Base-by-base conservation (phyloP, 2,888 invertebrate species). In the Erynnis tages region DNA sequence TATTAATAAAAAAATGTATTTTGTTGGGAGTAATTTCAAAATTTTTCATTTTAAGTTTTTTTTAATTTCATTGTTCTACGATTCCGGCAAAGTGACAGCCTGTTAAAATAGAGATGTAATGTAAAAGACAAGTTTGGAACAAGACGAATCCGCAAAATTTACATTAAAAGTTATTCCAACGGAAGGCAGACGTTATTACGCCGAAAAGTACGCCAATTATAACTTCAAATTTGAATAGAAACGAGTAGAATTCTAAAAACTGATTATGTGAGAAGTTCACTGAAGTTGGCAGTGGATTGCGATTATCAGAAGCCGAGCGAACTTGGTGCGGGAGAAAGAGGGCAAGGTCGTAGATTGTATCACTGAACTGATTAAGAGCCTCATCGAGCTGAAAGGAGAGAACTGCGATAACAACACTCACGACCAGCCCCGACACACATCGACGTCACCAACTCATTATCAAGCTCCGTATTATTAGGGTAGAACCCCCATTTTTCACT, bases 401-500 rank as follows among this genome's bases (percentile, higher is more conserved):
- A 11, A 23, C 4, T 4, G 3, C 45, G 45, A 47, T 47, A 47
- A 37, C 25, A 47, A 11, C 37, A 37, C 27, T 29, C n/a, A 27
- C 10, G 27, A 32, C 40, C 30, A 30, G 13, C 17, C 29, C 35
- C 35, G n/a, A 25, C 25, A 17, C 10, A 5, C 6, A 41, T 8
- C 4, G 34, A 32, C 32, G 6, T 30, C 19, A 29, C 47, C 8
- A 34, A 14, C 14, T 17, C 30, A 1, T 5, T 40, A 19, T 37
- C 19, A 4, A 16, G 27, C 5, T 19, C 27, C 7, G 23, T 10
- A 37, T 54, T 52, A 54, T 47, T 38, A 45, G 56, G 55, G 41
- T 43, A 43, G 49, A 54, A 48, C 30, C 50, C 44, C 48, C 41
- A 59, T 57, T 60, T 53, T 54, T 61, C 54, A 57, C 44, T 53